Evolutionary conservation across 2,888 invertebrate genomes (phyloP), one percentile per base, ranked within the genome.

Genomic region (Meteorus cinctellus): DNA sequence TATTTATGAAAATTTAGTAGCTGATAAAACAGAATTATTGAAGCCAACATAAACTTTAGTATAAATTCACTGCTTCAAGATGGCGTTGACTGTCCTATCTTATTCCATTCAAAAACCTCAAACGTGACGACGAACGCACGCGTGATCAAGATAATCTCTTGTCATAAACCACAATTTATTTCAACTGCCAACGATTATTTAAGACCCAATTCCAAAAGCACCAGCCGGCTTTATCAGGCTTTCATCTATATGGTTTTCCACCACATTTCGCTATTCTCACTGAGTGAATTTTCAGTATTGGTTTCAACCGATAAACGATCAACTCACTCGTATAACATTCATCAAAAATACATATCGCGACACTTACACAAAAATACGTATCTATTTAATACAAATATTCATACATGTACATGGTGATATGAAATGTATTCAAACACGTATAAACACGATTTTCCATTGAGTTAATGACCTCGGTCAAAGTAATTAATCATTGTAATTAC

Each of bases 401-500:
- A 29, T 24, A 60, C 5, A 10, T 8, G 2, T 60, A 24, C 59
- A 27, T 55, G 1, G 24, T 16, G 14, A 62, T 62, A 31, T 62
- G 16, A 55, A 10, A 19, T 8, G 27, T 62, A 63, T 34, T 34
- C 10, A 14, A 34, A n/a, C 29, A 29, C 27, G 31, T 63, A 63
- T 2, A 14, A 31, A 10, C 16, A 31, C 62, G 36, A 72, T 72
- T 74, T 60, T 75, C 77, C 75, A 76, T 80, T 73, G 75, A 79
- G 79, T 73, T 77, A 79, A 79, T 77, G 77, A 79, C 81, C 78
- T 67, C 76, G 51, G n/a, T 12, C 71, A 72, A 73, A 55, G 77
- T 78, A 77, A 81, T 81, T 78, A 81, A 79, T 81, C 81, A 78
- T 78, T 72, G 70, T 81, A 79, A 81, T 81, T 81, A 78, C 81